Percentiles rank a stretch among this genome's conserved stretches.
phyloP scores from a whole-genome alignment of 1,140 invertebrate genomes.

The Aphis craccivora region DNA sequence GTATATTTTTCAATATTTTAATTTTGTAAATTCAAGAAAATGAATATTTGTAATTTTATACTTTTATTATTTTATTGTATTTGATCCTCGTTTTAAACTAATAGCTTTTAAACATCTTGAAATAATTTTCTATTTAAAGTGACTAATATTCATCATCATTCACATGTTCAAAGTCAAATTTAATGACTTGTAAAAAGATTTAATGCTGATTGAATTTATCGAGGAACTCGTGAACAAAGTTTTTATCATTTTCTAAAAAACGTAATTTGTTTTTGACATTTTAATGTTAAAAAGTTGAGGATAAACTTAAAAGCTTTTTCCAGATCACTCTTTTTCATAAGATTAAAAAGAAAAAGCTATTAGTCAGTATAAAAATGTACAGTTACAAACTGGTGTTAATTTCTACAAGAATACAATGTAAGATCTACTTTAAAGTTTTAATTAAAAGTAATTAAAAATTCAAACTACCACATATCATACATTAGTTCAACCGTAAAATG shows the following conservation, averaged over 20 bases:
- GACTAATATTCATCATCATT: slow-evolving; percentile 21
- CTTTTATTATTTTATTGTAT: background rate
- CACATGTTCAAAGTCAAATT: slow-evolving; percentile 9
- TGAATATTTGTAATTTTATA: background rate
- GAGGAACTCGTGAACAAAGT: background rate
- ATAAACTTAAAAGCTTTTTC: slow-evolving; percentile 38
- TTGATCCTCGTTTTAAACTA: background rate
- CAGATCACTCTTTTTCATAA: background rate
- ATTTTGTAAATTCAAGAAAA: no score
- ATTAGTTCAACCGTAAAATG: background rate
- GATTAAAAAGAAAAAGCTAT: background rate
- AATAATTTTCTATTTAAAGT: background rate
- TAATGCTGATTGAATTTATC: slow-evolving; percentile 21
- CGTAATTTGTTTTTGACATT: slow-evolving; percentile 33
- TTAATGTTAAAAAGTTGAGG: background rate
- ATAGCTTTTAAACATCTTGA: background rate
- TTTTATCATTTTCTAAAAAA: slow-evolving; percentile 19
- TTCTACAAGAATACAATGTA: background rate
- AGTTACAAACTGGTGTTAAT: background rate
- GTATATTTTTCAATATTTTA: background rate
- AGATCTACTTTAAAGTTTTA: background rate
- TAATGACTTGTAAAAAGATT: slow-evolving; percentile 37
- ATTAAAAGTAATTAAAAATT: background rate
- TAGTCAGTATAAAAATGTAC: background rate
- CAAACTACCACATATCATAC: background rate